Conservation (phyloP, 2,888 invertebrate species). For the Cantharis lateralis region DNA sequence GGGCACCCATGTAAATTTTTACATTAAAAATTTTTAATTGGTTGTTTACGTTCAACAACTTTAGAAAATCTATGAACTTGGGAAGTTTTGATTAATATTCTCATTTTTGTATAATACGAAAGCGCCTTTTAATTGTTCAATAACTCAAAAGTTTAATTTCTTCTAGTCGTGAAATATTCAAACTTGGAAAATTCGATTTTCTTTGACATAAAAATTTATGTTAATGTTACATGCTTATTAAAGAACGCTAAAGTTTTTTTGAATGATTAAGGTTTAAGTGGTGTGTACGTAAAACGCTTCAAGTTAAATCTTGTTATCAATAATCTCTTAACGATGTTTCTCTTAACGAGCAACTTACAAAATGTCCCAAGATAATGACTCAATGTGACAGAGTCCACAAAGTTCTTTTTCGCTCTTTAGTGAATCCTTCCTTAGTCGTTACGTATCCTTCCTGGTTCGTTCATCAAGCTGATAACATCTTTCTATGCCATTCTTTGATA, state of each 20-base stretch:
- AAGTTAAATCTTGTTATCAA: conserved; percentile 22
- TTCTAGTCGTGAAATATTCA: not conserved
- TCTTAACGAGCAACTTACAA: conserved; percentile 30
- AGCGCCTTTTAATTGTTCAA: not conserved
- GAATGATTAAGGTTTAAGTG: not conserved
- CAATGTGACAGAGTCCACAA: conserved; percentile 29
- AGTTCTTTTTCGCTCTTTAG: conserved; percentile 29
- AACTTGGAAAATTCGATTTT: not conserved
- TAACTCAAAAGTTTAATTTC: conserved; percentile 3
- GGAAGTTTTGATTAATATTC: not conserved
- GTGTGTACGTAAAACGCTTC: conserved; percentile 8
- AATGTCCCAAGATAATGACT: conserved; percentile 29
- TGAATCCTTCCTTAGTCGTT: conserved; percentile 28
- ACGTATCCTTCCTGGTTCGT: conserved; percentile 31
- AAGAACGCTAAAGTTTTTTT: not conserved
- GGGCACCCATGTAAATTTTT: not conserved
- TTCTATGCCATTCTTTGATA: conserved; percentile 23
- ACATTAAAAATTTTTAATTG: not conserved
- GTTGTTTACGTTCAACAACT: not conserved
- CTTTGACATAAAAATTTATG: not conserved
- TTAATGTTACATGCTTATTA: not conserved
- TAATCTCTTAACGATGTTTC: conserved; percentile 27
- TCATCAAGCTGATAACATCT: conserved; percentile 30
- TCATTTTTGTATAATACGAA: not conserved
- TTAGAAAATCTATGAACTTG: not conserved